phyloP scores from a whole-genome alignment of 2,888 invertebrate species.

The Phengaris alcon region DNA sequence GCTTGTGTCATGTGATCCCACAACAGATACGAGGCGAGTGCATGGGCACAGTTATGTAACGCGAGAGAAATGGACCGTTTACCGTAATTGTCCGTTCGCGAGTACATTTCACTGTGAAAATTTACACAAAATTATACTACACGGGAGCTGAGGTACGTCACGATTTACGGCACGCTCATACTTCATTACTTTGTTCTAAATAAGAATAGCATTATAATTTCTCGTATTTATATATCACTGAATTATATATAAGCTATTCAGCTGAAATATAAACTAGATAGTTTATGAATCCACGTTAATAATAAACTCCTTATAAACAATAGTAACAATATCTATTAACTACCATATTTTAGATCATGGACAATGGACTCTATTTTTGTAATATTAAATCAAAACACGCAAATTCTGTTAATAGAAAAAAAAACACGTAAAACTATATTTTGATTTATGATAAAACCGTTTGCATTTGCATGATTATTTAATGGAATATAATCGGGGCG shows the following conservation, averaged over 20 bases:
- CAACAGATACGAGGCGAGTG: constrained; percentile 31
- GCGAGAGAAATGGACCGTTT: constrained; percentile 52
- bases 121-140: constrained; percentile 55
- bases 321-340: no score
- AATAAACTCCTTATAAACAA: no score
- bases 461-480: constrained; percentile 27
- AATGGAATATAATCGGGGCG: constrained; percentile 41
- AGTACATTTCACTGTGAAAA: constrained; percentile 49
- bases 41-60: constrained; percentile 36
- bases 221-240: not conserved
- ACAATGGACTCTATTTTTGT: no score
- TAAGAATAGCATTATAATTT: not conserved
- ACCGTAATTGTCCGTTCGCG: constrained; percentile 59
- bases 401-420: not conserved
- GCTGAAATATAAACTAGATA: no score
- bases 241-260: not conserved
- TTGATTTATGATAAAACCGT: not conserved
- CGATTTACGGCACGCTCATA: constrained; percentile 23
- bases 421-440: not conserved
- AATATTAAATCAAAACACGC: not conserved
- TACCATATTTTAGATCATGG: no score
- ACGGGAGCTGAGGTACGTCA: constrained; percentile 43
- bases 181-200: not conserved
- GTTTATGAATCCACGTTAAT: no score
- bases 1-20: constrained; percentile 12